Evolutionary conservation across 2,888 invertebrate species (phyloP), one percentile per base, ranked within the genome.

Genomic region (Dorcus parallelipipedus): DNA sequence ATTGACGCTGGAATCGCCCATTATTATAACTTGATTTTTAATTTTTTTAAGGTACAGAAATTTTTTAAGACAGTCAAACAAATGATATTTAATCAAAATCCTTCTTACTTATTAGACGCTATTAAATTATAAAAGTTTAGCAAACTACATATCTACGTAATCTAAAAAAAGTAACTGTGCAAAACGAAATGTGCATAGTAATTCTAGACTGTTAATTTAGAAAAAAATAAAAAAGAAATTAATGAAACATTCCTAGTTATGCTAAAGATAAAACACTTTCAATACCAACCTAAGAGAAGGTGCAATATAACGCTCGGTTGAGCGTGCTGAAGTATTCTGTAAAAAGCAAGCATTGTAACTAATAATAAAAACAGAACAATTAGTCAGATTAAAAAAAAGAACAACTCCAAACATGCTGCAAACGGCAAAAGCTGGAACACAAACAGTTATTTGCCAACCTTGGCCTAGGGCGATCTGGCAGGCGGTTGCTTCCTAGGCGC

Each of bases 401-500:
- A 51, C 10, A 39, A 14, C 20, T 14, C 38, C 40, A 52, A 33
- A 38, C 54, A 54, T 45, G 54, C 54, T 53, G 20, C 43, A 48
- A 58, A 59, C 71, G 67, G 71, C 71, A 69, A 67, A 74, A 74
- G 72, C 72, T 72, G 70, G 54, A 73, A 72, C 58, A 60, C 66
- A 33, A 33, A 58, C 58, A 68, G 52, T 9, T 41, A 51, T 51
- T 51, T 55, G 50, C 76, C 69, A 76, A 91, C 90, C 93, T 90
- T 79, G 93, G 91, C 77, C 93, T 84, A 60, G 85, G 84, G 73
- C 87, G 84, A 78, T 94, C 93, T 67, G 90, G 88, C 72, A 93
- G 82, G 61, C 93, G 87, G 76, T 92, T 93, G 82, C 93, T 93
- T 77, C 93, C 93, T 66, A 93, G 84, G 64, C 94, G 86, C 81